phyloP scores from a whole-genome alignment of 92 coral and sea anemone genomes.

The Epizoanthus rinbou region DNA sequence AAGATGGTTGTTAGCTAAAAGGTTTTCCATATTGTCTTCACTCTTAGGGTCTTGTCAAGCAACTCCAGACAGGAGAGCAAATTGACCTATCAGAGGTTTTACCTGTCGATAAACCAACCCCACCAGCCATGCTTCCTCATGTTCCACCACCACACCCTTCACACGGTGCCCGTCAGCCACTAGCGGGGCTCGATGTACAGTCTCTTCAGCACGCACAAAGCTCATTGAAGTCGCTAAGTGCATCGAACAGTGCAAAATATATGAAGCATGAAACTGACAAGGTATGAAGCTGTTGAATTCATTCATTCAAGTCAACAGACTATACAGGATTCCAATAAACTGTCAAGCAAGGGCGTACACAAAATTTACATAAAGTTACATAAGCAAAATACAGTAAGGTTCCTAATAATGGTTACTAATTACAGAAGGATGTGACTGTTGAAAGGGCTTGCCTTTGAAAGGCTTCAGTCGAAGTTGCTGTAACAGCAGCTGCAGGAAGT shows the following conservation, averaged over 20 bases:
- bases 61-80: conserved; percentile 66
- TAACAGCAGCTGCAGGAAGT: too few species aligned
- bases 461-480: too few species aligned
- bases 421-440: too few species aligned
- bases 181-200: conserved; percentile 55
- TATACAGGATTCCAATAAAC: too few species aligned
- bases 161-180: conserved; percentile 52
- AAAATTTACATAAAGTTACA: too few species aligned
- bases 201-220: conserved; percentile 60
- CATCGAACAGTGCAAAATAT: conserved; percentile 52
- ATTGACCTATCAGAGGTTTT: conserved; percentile 65
- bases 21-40: neutral
- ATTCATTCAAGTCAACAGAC: too few species aligned
- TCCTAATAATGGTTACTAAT: too few species aligned
- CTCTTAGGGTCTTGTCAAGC: conserved; percentile 66
- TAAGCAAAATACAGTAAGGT: too few species aligned
- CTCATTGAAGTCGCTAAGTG: conserved; percentile 53
- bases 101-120: conserved; percentile 39
- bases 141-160: conserved; percentile 47
- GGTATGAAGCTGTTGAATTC: conserved; percentile 40
- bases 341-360: too few species aligned
- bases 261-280: conserved; percentile 39
- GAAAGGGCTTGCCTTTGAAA: too few species aligned
- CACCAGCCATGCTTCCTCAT: conserved; percentile 21
- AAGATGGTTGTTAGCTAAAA: neutral